Base-by-base conservation (phyloP, 2,113 vertebrate species). In the Rhinichthys klamathensis region DNA sequence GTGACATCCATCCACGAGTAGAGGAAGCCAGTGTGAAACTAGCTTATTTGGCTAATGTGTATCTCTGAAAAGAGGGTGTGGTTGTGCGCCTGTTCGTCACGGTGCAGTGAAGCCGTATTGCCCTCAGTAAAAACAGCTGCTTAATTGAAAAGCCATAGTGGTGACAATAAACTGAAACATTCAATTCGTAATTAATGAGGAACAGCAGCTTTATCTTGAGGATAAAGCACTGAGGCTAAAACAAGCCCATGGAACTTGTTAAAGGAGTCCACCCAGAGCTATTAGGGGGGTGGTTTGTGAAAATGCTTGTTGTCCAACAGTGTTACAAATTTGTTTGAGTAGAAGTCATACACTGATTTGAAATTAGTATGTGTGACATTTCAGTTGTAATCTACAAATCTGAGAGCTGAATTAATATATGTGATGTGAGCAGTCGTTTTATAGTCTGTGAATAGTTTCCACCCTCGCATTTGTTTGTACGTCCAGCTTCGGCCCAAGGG, bases 121-220 rank as follows among this genome's bases (percentile, higher is more conserved):
- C 49, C 49, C 51, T 38, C 30, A 21, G 13, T 56, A 72, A 83
- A 83, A 41, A 72, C 65, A 82, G 69, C 60, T 87, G 84, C 84
- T 87, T 78, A 77, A 27, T 90, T 67, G 23, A 69, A 88, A 73
- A 88, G 81, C 81, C 81, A 83, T 58, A 56, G 81, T 30, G 67
- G 32, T 0, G 60, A 12, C 63, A 58, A 25, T 27, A 83, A 56
- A 72, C 13, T 4, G 67, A 82, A 65, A 82, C 25, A 65, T 32
- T 41, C 8, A 41, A 72, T 51, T 51, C 7, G 56, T 67, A 76
- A 76, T 77, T 76, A 84, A 84, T 54, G 60, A 83, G 51, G 65
- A 54, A 56, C 30, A 72, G 32, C 65, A 82, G 38, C 41, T 35
- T 73, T n/a, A 78, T 44, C 25, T 74, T 38, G 1, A 74, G 54